These are phyloP conservation scores for Lepas anatifera DNA, from an alignment of 2,888 invertebrate genomes.

Conservation along the genomic window DNA sequence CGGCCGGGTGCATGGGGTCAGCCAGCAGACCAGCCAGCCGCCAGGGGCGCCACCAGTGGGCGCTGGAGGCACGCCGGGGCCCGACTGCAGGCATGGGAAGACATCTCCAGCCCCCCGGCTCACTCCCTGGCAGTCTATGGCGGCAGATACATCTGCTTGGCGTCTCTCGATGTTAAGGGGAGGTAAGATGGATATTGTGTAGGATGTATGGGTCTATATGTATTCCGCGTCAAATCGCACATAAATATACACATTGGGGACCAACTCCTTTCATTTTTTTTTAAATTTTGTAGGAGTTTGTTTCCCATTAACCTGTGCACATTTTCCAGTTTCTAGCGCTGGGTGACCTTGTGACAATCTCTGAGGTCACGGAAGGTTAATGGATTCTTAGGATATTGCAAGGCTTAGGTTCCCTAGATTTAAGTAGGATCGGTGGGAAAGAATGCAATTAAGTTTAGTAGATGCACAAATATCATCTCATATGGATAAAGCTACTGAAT, in stretches of 20 bases:
- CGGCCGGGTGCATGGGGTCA: neutral
- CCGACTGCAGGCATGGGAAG: neutral
- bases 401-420: too few species aligned
- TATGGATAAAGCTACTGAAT: too few species aligned
- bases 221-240: too few species aligned
- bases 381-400: too few species aligned
- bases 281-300: neutral
- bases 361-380: too few species aligned
- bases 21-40: neutral
- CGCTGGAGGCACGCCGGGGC: neutral
- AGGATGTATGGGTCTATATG: too few species aligned
- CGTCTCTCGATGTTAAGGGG: neutral
- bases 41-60: neutral
- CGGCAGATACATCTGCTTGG: neutral
- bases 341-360: too few species aligned
- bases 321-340: too few species aligned
- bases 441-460: too few species aligned
- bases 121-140: neutral
- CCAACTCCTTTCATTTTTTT: neutral
- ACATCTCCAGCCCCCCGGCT: neutral
- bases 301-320: too few species aligned
- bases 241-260: neutral
- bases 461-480: too few species aligned
- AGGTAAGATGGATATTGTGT: neutral
- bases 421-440: too few species aligned